Evolutionary conservation across 2,888 invertebrate genomes (phyloP).

Genomic region (Drosophila helvetica): DNA sequence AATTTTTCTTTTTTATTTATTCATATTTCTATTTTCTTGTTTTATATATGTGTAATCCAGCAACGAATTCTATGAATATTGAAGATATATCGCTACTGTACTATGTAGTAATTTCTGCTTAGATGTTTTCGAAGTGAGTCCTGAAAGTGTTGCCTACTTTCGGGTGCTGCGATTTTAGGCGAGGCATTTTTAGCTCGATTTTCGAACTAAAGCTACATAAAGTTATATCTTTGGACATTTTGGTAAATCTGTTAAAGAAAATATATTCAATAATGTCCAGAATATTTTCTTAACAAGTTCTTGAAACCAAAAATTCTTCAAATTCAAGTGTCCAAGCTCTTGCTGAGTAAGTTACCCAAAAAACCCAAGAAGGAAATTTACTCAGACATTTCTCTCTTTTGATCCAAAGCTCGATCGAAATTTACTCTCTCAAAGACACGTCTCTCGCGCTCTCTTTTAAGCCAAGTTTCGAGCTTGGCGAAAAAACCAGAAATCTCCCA

Average conservation of each 20-base stretch:
- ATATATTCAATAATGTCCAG: background rate
- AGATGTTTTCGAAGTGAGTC: background rate
- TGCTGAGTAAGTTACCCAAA: conserved; percentile 6
- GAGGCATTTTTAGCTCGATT: conserved; percentile 29
- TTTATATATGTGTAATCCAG: too few species aligned
- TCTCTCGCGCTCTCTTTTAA: conserved; percentile 5
- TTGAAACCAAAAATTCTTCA: background rate
- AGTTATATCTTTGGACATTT: background rate
- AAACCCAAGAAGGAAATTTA: conserved; percentile 28
- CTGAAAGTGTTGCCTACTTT: conserved; percentile 36
- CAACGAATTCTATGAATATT: too few species aligned
- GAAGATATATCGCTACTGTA: too few species aligned
- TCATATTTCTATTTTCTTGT: too few species aligned
- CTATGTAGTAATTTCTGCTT: too few species aligned
- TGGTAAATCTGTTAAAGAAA: too few species aligned
- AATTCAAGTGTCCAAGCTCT: background rate
- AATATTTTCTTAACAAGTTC: background rate
- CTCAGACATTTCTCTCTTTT: conserved; percentile 9
- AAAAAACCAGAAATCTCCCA: conserved; percentile 60
- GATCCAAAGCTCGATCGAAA: background rate
- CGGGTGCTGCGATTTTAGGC: conserved; percentile 10
- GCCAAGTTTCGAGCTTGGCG: background rate
- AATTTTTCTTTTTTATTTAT: too few species aligned
- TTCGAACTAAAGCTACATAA: background rate
- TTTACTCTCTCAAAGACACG: background rate